Conservation (phyloP, 2,797 vertebrate genomes). For the Uromys caudimaculatus region DNA sequence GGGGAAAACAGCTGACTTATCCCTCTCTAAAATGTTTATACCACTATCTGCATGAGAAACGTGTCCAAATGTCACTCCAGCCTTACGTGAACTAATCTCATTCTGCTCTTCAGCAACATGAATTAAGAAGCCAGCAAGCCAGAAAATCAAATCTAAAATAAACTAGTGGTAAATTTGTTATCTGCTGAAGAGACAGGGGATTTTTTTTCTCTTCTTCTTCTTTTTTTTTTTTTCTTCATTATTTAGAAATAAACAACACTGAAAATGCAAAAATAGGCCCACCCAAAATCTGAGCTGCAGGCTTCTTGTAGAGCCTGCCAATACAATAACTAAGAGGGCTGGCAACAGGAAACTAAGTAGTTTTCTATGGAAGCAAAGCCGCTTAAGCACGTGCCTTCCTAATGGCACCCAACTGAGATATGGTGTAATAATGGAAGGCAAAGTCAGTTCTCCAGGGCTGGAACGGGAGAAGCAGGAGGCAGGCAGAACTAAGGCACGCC, state of each 20-base stretch:
- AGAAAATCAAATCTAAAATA: slow-evolving; percentile 73
- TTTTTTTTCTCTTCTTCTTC: slow-evolving; percentile 42
- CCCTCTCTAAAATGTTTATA: slow-evolving; percentile 84
- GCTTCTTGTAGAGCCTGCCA: neutral
- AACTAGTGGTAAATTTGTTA: slow-evolving; percentile 49
- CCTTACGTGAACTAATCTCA: slow-evolving; percentile 74
- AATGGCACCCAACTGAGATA: neutral
- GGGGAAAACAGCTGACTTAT: slow-evolving; percentile 54
- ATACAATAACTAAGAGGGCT: neutral
- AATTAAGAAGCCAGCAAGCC: slow-evolving; percentile 74
- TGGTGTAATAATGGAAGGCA: neutral
- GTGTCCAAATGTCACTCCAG: slow-evolving; percentile 83
- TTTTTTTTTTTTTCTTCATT: slow-evolving; percentile 39
- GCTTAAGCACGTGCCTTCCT: neutral
- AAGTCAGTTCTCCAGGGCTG: neutral
- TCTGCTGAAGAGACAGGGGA: slow-evolving; percentile 38
- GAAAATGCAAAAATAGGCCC: slow-evolving; percentile 56
- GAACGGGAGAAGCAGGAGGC: neutral
- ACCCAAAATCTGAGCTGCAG: slow-evolving; percentile 10
- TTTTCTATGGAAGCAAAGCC: slow-evolving; percentile 18
- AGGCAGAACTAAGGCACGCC: neutral
- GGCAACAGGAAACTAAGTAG: neutral
- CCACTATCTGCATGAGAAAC: slow-evolving; percentile 85
- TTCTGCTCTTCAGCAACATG: slow-evolving; percentile 59
- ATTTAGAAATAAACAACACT: slow-evolving; percentile 68